Evolutionary conservation across 2,888 invertebrate genomes (phyloP).

Genomic region (Rhopalosiphum nymphaeae): DNA sequence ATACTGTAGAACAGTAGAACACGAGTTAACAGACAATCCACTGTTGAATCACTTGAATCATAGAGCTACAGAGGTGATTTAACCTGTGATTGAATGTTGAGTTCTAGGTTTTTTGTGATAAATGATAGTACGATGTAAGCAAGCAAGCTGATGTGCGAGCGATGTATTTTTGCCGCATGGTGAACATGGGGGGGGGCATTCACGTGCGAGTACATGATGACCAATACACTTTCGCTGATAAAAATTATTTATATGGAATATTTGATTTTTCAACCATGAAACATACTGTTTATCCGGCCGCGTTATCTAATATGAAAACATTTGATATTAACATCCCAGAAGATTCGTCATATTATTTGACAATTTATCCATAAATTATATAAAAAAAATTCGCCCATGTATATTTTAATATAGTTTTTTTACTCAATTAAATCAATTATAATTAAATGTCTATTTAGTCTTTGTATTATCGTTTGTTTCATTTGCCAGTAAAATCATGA

Average conservation of each 20-base stretch:
- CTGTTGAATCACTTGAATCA: no score
- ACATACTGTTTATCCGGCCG: constrained; percentile 46
- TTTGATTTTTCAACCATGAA: neutral
- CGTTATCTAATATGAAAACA: constrained; percentile 41
- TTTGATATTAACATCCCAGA: constrained; percentile 37
- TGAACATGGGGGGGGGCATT: neutral
- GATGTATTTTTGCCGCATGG: no score
- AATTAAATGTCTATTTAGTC: constrained; percentile 39
- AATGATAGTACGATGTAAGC: neutral
- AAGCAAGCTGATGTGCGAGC: no score
- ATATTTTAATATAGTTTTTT: neutral
- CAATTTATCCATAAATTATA: constrained; percentile 24
- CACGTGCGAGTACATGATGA: constrained; percentile 21
- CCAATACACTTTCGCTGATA: neutral
- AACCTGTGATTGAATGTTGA: no score
- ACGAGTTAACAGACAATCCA: no score
- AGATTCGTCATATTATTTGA: constrained; percentile 41
- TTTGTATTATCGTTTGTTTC: neutral
- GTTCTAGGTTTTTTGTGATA: neutral
- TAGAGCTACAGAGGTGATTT: no score
- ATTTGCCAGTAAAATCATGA: constrained; percentile 75
- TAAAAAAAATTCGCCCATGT: neutral
- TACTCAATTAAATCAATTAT: neutral
- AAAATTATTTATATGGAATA: neutral
- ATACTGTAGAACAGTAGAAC: no score